Evolutionary conservation across 1,140 invertebrate genomes (phyloP).

Genomic region (Heliconius nattereri): DNA sequence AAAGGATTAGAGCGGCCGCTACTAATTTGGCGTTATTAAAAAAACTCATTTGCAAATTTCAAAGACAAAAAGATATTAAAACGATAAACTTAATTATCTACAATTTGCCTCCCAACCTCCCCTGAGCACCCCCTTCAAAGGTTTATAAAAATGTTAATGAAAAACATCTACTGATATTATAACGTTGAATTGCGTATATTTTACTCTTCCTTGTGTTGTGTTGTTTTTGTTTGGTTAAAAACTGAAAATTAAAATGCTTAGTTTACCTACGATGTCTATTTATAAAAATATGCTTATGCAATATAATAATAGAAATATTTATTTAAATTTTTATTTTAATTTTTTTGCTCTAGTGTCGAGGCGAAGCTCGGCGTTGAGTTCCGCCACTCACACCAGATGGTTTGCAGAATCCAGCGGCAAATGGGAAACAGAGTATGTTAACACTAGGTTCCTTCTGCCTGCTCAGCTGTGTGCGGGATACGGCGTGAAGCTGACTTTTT

Average conservation of each 20-base stretch:
- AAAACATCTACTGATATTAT: constrained; percentile 46
- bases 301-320: no score
- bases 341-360: no score
- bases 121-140: constrained; percentile 55
- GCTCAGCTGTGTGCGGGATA: no score
- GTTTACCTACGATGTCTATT: neutral
- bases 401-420: no score
- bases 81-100: constrained; percentile 77
- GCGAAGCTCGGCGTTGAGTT: no score
- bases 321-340: no score
- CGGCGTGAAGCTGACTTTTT: no score
- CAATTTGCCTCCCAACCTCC: constrained; percentile 48
- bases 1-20: constrained; percentile 63
- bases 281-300: no score
- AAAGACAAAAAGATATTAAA: constrained; percentile 77
- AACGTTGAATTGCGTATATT: constrained; percentile 6
- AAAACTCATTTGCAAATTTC: constrained; percentile 80
- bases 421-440: no score
- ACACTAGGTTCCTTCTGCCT: no score
- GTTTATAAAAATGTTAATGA: constrained; percentile 70
- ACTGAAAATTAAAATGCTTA: neutral
- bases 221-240: neutral
- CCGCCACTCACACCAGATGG: no score
- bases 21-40: constrained; percentile 79
- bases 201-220: neutral